Conservation (phyloP, 2,797 vertebrate species). For the Premnoplex brunnescens region DNA sequence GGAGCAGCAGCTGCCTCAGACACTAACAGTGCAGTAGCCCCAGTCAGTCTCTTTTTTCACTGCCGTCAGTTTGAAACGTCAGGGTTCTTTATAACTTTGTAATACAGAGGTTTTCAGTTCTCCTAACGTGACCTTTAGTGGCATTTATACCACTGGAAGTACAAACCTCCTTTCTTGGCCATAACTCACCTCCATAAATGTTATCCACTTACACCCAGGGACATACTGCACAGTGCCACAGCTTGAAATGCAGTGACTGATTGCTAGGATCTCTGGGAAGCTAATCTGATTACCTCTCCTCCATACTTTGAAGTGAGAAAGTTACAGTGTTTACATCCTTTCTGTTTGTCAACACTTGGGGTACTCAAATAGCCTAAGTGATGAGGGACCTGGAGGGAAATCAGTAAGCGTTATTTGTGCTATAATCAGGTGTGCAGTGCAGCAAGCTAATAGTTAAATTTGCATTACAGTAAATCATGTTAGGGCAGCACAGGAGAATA, state of each 20-base stretch:
- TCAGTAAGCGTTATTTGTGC: background rate
- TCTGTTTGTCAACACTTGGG: background rate
- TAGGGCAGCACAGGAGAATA: constrained; percentile 34
- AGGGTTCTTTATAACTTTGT: background rate
- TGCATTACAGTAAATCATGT: constrained; percentile 8
- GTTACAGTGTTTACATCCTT: background rate
- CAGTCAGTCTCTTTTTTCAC: background rate
- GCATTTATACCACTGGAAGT: background rate
- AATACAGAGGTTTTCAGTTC: background rate
- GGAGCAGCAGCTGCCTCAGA: background rate
- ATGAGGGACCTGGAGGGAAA: background rate
- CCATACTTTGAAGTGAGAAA: background rate
- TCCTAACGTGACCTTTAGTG: background rate
- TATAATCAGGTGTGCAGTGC: background rate
- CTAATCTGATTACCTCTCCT: background rate
- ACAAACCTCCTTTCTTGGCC: background rate
- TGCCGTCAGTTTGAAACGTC: background rate
- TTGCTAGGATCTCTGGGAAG: background rate
- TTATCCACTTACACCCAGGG: background rate
- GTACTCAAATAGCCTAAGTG: background rate
- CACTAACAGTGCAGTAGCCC: background rate
- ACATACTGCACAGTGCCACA: background rate
- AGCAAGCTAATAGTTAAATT: constrained; percentile 29
- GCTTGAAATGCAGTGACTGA: background rate
- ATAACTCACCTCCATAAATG: background rate